Evolutionary conservation across 2,888 invertebrate genomes (phyloP).

Genomic region (Hydriomena furcata): DNA sequence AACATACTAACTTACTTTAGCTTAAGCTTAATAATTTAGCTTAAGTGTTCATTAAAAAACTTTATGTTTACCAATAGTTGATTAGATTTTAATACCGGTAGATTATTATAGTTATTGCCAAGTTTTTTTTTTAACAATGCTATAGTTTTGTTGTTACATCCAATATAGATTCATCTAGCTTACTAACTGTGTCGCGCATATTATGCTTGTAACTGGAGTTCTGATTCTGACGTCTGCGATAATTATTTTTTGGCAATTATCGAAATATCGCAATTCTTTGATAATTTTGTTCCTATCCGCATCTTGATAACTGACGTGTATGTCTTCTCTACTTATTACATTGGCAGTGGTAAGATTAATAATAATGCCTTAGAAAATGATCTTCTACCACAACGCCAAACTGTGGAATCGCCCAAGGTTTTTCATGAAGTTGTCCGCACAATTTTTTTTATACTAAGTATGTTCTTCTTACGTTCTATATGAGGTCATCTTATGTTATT

Average conservation of each 20-base stretch:
- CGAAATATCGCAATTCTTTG: background rate
- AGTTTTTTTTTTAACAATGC: too few relatives aligned
- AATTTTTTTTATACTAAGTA: too few relatives aligned
- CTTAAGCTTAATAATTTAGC: too few relatives aligned
- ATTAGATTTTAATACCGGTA: too few relatives aligned
- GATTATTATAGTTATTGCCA: too few relatives aligned
- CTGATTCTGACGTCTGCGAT: background rate
- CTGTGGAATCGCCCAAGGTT: background rate
- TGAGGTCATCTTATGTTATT: too few relatives aligned
- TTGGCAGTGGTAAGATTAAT: background rate
- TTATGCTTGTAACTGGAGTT: background rate
- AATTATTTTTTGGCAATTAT: slow-evolving; percentile 1
- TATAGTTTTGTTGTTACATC: background rate
- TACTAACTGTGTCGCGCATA: slow-evolving; percentile 3
- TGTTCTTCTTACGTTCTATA: too few relatives aligned
- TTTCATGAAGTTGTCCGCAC: too few relatives aligned
- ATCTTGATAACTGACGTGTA: slow-evolving; percentile 1
- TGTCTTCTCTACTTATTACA: background rate
- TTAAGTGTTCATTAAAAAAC: too few relatives aligned
- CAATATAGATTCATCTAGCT: background rate
- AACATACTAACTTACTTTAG: too few relatives aligned
- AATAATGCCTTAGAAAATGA: background rate
- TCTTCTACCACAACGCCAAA: slow-evolving; percentile 10
- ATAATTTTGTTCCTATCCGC: background rate
- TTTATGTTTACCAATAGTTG: too few relatives aligned